Evolutionary conservation across 2,888 invertebrate genomes (phyloP), one percentile per base, ranked within the genome.

Genomic region (Orthosia cruda): DNA sequence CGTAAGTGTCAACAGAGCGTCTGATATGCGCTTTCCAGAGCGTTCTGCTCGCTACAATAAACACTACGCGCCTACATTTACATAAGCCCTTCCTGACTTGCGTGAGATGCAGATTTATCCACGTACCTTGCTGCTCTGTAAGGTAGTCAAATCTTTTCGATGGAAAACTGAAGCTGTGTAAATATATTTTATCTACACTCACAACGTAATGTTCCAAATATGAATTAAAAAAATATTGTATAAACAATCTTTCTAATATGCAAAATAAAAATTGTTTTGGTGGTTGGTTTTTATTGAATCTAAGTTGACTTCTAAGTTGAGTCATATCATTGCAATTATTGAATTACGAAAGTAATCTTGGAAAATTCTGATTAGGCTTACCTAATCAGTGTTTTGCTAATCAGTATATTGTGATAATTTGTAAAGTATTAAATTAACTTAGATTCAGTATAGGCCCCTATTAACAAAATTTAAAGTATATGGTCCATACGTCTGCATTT

Each of bases 31-130:
- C 72, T 26, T 40, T 32, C 23, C 63, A 26, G 52, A 79, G 59
- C 40, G n/a, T n/a, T 61, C 50, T 32, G 72, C 49, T 59, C 64
- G 77, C 45, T 61, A 79, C 59, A 79, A 72, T 77, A 72, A 79
- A 79, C 64, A 77, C 79, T 32, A 45, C 72, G 58, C 26, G 63
- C 26, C 63, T 72, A 50, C 20, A 79, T 79, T 77, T 78, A 54
- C 59, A 59, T 64, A 54, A 77, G 58, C 79, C 57, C 57, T 77
- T 77, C 54, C 50, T 62, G 61, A 65, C 64, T 54, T 72, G 49
- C 50, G 64, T 59, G 58, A 20, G 32, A 70, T 63, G 47, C 63
- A 69, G 62, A 69, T 63, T 77, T 47, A 61, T 59, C 13, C 49
- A 62, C 50, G 45, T 50, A 47, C 32, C 32, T 45, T 50, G 74